These are phyloP conservation scores for Acrobasis suavella DNA, from an alignment of 2,888 invertebrate species.

Conservation along the genomic window DNA sequence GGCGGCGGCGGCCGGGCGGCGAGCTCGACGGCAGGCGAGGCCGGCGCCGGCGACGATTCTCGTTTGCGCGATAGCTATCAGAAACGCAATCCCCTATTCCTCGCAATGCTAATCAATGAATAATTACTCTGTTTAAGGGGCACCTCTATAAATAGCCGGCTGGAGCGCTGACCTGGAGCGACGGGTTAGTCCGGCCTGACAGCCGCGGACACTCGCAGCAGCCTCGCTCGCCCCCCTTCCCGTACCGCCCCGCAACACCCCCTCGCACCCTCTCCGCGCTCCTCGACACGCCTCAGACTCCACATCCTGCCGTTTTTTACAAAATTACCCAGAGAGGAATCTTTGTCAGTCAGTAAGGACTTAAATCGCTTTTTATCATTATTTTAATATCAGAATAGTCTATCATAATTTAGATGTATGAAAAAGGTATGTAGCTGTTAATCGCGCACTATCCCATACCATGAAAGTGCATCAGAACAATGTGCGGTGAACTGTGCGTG, in stretches of 20 bases:
- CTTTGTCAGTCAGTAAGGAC: conserved; percentile 55
- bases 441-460: conserved; percentile 15
- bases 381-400: conserved; percentile 30
- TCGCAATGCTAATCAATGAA: conserved; percentile 82
- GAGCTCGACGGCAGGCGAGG: conserved; percentile 47
- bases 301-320: conserved; percentile 74
- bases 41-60: conserved; percentile 76
- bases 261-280: conserved; percentile 46
- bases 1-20: conserved; percentile 54
- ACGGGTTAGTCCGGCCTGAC: conserved; percentile 81
- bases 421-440: not conserved
- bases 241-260: conserved; percentile 37
- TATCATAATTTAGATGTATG: not conserved
- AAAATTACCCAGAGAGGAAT: conserved; percentile 66
- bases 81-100: conserved; percentile 81
- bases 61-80: conserved; percentile 80
- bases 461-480: conserved; percentile 42
- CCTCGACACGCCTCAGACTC: conserved; percentile 71
- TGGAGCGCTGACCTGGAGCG: conserved; percentile 83
- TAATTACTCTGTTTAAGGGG: conserved; percentile 83
- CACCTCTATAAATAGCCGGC: conserved; percentile 81
- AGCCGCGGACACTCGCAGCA: conserved; percentile 75
- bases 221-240: conserved; percentile 52
- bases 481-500: conserved; percentile 60
- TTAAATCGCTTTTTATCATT: conserved; percentile 40